Evolutionary conservation across 1,140 invertebrate species (phyloP).

Genomic region (Drosophila tani): DNA sequence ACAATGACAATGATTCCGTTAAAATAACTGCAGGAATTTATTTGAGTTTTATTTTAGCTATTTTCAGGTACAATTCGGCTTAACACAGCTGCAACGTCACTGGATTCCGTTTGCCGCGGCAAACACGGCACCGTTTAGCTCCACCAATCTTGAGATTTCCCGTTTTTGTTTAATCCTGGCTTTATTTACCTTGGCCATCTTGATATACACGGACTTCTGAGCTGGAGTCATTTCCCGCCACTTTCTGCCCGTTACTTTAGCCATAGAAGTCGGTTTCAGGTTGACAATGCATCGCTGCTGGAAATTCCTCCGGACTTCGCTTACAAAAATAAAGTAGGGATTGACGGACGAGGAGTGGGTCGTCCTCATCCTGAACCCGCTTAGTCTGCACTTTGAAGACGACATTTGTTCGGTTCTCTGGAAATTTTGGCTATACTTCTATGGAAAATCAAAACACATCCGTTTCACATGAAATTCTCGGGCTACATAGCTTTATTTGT

Average conservation of each 20-base stretch:
- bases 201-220: constrained; percentile 34
- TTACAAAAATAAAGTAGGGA: constrained; percentile 49
- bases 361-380: neutral
- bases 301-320: constrained; percentile 37
- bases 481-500: constrained; percentile 37
- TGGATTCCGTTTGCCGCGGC: too few relatives aligned
- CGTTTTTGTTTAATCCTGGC: neutral
- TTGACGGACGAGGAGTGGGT: constrained; percentile 1
- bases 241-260: constrained; percentile 29
- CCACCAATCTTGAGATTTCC: neutral
- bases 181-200: constrained; percentile 29
- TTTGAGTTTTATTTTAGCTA: neutral
- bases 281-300: constrained; percentile 4
- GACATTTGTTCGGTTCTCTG: neutral
- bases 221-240: constrained; percentile 48
- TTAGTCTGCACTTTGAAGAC: neutral
- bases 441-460: neutral
- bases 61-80: too few relatives aligned
- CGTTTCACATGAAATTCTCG: constrained; percentile 19
- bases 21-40: neutral
- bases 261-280: constrained; percentile 19
- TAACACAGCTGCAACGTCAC: neutral
- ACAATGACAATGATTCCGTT: too few relatives aligned
- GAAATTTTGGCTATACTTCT: neutral
- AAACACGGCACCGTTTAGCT: neutral